These are phyloP conservation scores for Ceyx melanurus DNA, from an alignment of 2,113 vertebrate genomes.

Conservation along the genomic window DNA sequence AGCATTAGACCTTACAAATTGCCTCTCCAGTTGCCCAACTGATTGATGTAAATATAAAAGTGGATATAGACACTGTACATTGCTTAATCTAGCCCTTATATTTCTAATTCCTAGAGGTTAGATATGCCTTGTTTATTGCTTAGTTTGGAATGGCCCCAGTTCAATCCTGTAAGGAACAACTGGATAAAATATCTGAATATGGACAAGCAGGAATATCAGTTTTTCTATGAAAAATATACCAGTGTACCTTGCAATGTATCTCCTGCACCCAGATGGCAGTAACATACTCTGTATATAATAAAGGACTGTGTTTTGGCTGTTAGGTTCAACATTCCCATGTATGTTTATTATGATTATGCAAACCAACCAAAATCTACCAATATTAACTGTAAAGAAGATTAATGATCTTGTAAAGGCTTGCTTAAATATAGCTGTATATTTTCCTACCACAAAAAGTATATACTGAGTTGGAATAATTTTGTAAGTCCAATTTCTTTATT, in stretches of 20 bases:
- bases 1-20: neutral
- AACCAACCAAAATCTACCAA: neutral
- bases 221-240: neutral
- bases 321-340: neutral
- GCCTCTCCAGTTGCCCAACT: neutral
- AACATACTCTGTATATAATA: neutral
- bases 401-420: neutral
- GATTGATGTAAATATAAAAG: neutral
- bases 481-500: neutral
- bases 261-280: conserved; percentile 42
- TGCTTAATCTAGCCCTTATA: neutral
- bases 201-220: accelerated
- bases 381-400: neutral
- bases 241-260: neutral
- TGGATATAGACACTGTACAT: neutral
- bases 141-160: accelerated
- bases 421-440: neutral
- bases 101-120: neutral
- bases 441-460: neutral
- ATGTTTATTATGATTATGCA: neutral
- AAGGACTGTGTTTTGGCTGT: neutral
- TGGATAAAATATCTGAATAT: neutral
- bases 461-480: neutral
- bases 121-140: neutral
- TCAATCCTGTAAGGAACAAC: neutral